phyloP scores from a whole-genome alignment of 1,140 invertebrate genomes.

The Arion vulgaris region DNA sequence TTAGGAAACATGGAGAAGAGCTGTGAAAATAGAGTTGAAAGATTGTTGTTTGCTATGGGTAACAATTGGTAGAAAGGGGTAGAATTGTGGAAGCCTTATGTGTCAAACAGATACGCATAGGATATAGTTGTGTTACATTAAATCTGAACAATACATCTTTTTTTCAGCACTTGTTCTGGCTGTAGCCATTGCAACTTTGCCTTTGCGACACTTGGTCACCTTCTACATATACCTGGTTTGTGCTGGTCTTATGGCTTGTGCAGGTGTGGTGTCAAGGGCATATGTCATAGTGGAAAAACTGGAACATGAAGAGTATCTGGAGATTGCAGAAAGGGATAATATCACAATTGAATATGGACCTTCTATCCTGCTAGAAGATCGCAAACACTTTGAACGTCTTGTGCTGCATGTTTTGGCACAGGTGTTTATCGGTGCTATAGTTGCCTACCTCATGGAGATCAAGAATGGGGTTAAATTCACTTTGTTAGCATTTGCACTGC shows the following conservation, averaged over 20 bases:
- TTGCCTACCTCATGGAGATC: slow-evolving; percentile 74
- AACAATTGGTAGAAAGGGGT: too few species aligned
- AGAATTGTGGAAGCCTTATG: too few species aligned
- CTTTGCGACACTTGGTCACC: slow-evolving; percentile 73
- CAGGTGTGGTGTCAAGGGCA: slow-evolving; percentile 73
- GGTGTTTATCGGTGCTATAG: slow-evolving; percentile 70
- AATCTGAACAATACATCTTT: too few species aligned
- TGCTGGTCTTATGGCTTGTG: slow-evolving; percentile 70
- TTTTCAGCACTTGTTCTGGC: slow-evolving; percentile 75
- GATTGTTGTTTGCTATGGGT: too few species aligned
- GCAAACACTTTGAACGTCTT: slow-evolving; percentile 57
- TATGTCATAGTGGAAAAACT: slow-evolving; percentile 71
- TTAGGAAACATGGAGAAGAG: too few species aligned
- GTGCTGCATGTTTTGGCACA: slow-evolving; percentile 72
- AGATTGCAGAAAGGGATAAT: slow-evolving; percentile 42
- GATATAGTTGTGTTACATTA: too few species aligned
- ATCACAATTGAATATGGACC: slow-evolving; percentile 48
- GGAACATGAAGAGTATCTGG: slow-evolving; percentile 54
- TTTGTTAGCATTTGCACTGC: slow-evolving; percentile 73
- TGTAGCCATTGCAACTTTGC: slow-evolving; percentile 74
- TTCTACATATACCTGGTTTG: slow-evolving; percentile 76
- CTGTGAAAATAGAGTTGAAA: too few species aligned
- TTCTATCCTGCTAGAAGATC: slow-evolving; percentile 62
- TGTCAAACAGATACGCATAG: too few species aligned
- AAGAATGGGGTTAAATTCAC: slow-evolving; percentile 69